A percentile compares a stretch with the other conserved stretches of the same genome.
Evolutionary conservation across 2,797 vertebrate genomes (phyloP).

Genomic region (Novumbra hubbsi): DNA sequence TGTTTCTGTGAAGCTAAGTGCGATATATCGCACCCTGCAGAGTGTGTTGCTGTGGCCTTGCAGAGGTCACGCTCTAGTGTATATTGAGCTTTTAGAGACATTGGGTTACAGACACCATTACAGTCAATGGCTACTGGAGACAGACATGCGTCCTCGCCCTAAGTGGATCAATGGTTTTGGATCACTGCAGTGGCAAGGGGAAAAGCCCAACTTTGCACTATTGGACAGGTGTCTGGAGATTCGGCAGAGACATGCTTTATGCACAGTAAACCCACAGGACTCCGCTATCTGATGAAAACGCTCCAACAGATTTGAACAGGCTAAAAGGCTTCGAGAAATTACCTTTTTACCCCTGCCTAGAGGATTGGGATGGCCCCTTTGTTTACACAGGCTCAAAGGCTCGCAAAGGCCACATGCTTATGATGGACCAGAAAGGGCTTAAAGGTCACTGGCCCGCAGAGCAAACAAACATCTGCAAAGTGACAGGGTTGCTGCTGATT

Average conservation of each 20-base stretch:
- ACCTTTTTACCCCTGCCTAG: conserved; percentile 73
- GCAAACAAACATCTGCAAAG: conserved; percentile 61
- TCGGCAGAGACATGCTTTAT: conserved; percentile 68
- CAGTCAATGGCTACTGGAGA: conserved; percentile 29
- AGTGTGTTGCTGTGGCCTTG: conserved; percentile 11
- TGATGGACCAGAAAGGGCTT: conserved; percentile 72
- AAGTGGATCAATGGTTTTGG: conserved; percentile 42
- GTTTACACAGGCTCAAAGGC: conserved; percentile 74
- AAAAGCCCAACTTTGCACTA: conserved; percentile 53
- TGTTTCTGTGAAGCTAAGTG: conserved; percentile 5
- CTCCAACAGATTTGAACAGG: conserved; percentile 77
- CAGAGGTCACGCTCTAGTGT: conserved; percentile 12
- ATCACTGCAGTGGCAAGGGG: conserved; percentile 35
- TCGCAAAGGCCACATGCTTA: conserved; percentile 74
- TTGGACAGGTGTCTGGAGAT: conserved; percentile 65
- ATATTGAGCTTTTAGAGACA: background rate
- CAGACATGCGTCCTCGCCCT: conserved; percentile 19
- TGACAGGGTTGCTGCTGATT: conserved; percentile 62
- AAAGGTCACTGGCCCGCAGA: conserved; percentile 69
- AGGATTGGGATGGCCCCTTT: conserved; percentile 73
- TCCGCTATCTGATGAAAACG: conserved; percentile 75
- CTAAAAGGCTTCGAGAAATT: conserved; percentile 78
- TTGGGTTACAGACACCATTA: conserved; percentile 24
- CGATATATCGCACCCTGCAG: conserved; percentile 11
- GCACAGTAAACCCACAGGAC: conserved; percentile 69